Conservation (phyloP, 35 echinoderm and acorn worm genomes). For the Lytechinus variegatus region DNA sequence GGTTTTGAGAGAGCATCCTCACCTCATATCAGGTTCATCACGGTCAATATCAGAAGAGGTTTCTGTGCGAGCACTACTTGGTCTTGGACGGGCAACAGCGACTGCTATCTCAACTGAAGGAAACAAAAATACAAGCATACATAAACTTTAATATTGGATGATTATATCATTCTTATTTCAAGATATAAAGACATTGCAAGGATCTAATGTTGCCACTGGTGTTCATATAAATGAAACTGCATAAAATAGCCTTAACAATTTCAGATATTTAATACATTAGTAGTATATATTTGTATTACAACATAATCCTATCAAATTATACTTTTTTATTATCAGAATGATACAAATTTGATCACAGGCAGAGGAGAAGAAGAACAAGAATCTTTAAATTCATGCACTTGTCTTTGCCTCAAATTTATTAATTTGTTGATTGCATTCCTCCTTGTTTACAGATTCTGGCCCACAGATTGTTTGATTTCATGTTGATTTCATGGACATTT, state of each 20-base stretch:
- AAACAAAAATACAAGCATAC: neutral
- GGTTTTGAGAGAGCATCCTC: neutral
- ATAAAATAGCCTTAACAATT: too few species aligned
- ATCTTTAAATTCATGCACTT: too few species aligned
- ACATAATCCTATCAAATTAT: too few species aligned
- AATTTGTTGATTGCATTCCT: neutral
- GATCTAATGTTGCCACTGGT: too few species aligned
- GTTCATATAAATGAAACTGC: too few species aligned
- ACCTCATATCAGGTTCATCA: neutral
- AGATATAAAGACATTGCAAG: too few species aligned
- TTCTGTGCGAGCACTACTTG: neutral
- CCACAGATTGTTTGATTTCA: neutral
- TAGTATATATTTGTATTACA: too few species aligned
- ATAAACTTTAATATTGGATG: neutral
- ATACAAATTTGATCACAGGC: too few species aligned
- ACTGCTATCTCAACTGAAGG: slow-evolving; percentile 4
- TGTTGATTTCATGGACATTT: neutral
- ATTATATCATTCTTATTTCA: neutral
- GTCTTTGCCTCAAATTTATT: too few species aligned
- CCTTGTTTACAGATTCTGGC: neutral
- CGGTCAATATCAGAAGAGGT: neutral
- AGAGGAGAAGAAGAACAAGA: too few species aligned
- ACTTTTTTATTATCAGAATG: too few species aligned
- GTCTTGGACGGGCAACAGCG: slow-evolving; percentile 19
- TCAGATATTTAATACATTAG: too few species aligned